Evolutionary conservation across 1,140 invertebrate species (phyloP).

Genomic region (Ceratosolen fusciceps): DNA sequence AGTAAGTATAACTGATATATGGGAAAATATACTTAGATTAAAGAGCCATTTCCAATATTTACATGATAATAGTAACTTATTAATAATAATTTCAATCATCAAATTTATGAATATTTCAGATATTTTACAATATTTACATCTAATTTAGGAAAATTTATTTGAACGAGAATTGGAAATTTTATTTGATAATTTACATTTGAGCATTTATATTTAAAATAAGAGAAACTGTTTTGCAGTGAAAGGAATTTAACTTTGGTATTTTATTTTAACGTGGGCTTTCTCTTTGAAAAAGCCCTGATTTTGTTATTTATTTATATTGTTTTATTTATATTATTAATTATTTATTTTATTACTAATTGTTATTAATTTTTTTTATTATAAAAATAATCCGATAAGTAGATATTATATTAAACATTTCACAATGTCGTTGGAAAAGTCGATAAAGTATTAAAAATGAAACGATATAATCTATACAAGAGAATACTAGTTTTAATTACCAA

Average conservation of each 20-base stretch:
- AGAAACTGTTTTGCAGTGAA: conserved; percentile 25
- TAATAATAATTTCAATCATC: background rate
- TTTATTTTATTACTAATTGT: no score
- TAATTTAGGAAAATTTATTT: conserved; percentile 13
- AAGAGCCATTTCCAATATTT: background rate
- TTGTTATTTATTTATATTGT: no score
- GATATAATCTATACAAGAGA: no score
- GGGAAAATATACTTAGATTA: background rate
- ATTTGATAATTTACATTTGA: conserved; percentile 10
- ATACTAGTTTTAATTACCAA: no score
- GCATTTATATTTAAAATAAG: conserved; percentile 25
- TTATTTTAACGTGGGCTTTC: conserved; percentile 24
- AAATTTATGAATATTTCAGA: background rate
- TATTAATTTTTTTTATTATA: background rate
- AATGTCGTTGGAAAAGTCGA: background rate
- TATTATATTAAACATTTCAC: background rate
- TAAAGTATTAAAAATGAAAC: background rate
- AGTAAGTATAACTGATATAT: no score
- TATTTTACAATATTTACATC: background rate
- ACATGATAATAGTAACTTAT: background rate
- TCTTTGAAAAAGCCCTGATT: conserved; percentile 24
- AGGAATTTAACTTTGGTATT: conserved; percentile 15
- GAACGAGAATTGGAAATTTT: background rate
- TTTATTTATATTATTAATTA: no score
- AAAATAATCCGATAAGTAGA: background rate